Conservation (phyloP, 2,888 invertebrate genomes). For the Tetrapedia diversipes region DNA sequence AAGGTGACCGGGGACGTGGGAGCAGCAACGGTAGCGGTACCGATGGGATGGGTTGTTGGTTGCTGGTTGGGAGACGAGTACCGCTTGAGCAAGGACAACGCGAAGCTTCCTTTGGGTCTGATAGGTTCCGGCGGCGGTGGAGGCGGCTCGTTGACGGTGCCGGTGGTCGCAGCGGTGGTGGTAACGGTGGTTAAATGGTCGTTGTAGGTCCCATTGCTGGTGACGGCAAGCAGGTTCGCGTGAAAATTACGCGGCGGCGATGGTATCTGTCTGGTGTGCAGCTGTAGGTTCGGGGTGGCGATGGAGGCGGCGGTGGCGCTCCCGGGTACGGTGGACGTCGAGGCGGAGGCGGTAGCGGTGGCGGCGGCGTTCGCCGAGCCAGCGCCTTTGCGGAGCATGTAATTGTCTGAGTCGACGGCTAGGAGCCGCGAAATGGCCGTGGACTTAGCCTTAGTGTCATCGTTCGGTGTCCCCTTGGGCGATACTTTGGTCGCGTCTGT, state of each 20-base stretch:
- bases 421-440: slow-evolving; percentile 78
- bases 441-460: slow-evolving; percentile 75
- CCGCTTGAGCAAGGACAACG: slow-evolving; percentile 38
- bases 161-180: slow-evolving; percentile 26
- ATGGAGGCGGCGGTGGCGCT: not conserved
- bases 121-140: slow-evolving; percentile 15
- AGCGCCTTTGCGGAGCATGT: slow-evolving; percentile 80
- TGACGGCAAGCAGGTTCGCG: slow-evolving; percentile 1
- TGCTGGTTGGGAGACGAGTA: slow-evolving; percentile 38
- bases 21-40: not conserved
- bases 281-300: slow-evolving; percentile 29
- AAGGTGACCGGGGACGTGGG: not conserved
- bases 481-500: slow-evolving; percentile 40
- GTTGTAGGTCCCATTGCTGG: slow-evolving; percentile 32
- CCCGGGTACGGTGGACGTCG: slow-evolving; percentile 2
- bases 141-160: slow-evolving; percentile 20
- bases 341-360: slow-evolving; percentile 22
- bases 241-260: slow-evolving; percentile 23
- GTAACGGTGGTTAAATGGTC: slow-evolving; percentile 39
- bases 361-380: slow-evolving; percentile 38
- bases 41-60: slow-evolving; percentile 17
- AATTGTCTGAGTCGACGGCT: slow-evolving; percentile 81
- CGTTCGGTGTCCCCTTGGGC: slow-evolving; percentile 55
- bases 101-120: slow-evolving; percentile 23
- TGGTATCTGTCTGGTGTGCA: slow-evolving; percentile 25